Evolutionary conservation across 2,797 vertebrate species (phyloP).

Genomic region (Eospalax fontanierii): DNA sequence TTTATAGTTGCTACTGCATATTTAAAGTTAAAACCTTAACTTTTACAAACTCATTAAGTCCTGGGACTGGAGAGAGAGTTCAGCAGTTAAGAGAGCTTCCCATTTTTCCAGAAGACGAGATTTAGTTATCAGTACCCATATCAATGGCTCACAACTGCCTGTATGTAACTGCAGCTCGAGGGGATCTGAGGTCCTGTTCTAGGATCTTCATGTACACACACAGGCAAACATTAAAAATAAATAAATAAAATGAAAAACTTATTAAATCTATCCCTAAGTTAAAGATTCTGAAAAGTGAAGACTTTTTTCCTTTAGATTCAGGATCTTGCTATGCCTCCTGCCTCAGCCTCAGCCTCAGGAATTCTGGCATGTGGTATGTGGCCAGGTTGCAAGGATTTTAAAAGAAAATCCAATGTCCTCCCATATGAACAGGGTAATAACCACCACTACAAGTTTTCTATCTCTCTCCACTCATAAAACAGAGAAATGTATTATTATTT

Average conservation of each 20-base stretch:
- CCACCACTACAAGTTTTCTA: too few relatives aligned
- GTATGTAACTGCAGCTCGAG: too few relatives aligned
- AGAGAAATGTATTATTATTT: slow-evolving; percentile 90
- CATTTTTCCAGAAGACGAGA: neutral
- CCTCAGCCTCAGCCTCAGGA: neutral
- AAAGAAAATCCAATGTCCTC: neutral
- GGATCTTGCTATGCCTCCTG: neutral
- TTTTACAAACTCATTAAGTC: neutral
- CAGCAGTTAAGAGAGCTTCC: neutral
- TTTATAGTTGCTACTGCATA: neutral
- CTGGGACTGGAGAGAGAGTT: too few relatives aligned
- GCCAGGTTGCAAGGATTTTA: neutral
- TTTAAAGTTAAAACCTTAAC: neutral
- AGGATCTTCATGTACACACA: neutral
- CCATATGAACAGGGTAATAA: neutral
- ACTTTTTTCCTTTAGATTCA: neutral
- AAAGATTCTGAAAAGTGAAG: neutral
- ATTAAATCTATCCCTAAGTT: neutral
- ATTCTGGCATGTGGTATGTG: neutral
- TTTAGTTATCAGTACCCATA: neutral
- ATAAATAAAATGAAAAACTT: neutral
- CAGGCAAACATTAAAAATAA: neutral
- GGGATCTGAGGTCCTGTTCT: too few relatives aligned
- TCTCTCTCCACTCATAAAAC: slow-evolving; percentile 75
- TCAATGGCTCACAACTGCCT: neutral